Evolutionary conservation across 2,888 invertebrate genomes (phyloP), one percentile per base, ranked within the genome.

Genomic region (Muscina levida): DNA sequence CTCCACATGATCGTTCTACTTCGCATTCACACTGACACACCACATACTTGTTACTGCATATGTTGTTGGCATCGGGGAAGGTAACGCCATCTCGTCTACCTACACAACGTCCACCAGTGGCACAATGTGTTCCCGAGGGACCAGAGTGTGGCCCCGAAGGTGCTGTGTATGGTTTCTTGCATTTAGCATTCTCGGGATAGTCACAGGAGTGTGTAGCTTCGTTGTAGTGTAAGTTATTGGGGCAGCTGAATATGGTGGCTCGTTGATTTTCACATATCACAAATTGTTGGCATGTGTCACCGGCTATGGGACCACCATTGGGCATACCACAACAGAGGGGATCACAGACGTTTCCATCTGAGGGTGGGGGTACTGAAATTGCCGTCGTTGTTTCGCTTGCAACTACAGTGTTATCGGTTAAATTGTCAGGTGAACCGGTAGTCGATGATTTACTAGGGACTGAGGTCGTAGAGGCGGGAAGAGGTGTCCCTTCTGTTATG

Each of bases 11-110:
- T 1, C 84, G 79, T 22, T 59, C 22, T 1, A 88, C 72, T 79
- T 87, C 88, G 44, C 88, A 88, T 66, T 88, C 88, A 72, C 88
- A 88, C 44, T 88, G 88, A 39, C 88, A 88, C 1, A 87, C 82
- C 0, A 85, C 65, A 57, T 85, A 88, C 1, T 73, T 46, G 0
- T 39, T 53, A 26, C 85, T 85, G 65, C 84, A 84, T 3, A 8
- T 26, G 4, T 80, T 82, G 1, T 48, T 44, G 17, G 37, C 57
- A 51, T 53, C 76, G 13, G 59, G 4, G 24, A 84, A 80, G 62
- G 62, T 57, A 2, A 77, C 31, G 11, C 86, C 86, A 72, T 87
- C 86, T 0, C 4, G 51, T 19, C 85, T 24, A 15, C 85, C 83
- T 15, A 85, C 82, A 73, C 88, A 86, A 8, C 77, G 76, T 6